Percentiles rank a stretch among this genome's conserved stretches.
Conservation (phyloP, 2,113 vertebrate genomes). For the Macrotis lagotis region DNA sequence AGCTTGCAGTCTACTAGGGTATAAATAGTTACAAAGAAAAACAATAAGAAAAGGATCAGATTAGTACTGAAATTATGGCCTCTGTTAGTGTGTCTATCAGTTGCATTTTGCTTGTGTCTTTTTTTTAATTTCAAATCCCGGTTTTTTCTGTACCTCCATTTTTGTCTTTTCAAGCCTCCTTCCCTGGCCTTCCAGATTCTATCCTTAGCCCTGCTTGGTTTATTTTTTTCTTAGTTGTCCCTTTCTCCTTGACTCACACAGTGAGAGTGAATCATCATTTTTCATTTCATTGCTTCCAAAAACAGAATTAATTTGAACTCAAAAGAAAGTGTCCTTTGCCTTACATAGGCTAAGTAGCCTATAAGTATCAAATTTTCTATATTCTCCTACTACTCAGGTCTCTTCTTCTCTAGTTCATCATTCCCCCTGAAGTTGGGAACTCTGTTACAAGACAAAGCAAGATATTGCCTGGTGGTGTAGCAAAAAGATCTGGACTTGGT, state of each 20-base stretch:
- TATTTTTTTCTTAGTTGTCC: background rate
- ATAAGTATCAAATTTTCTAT: background rate
- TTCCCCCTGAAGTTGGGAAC: background rate
- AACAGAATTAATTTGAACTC: background rate
- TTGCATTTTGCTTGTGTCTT: background rate
- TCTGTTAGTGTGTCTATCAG: too few species aligned
- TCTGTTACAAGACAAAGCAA: background rate
- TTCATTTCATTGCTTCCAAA: background rate
- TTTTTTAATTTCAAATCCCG: too few species aligned
- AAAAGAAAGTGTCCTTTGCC: background rate
- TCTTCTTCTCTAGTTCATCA: background rate
- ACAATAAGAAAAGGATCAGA: background rate
- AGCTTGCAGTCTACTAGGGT: background rate
- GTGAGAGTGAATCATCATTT: background rate
- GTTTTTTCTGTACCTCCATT: rapidly evolving
- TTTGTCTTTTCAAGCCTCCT: background rate
- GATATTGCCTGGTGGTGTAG: background rate
- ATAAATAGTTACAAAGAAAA: background rate
- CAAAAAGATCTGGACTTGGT: background rate
- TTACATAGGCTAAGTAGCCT: background rate
- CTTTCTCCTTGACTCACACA: background rate
- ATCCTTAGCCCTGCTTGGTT: background rate
- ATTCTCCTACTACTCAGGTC: background rate
- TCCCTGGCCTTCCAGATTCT: background rate
- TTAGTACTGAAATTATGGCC: background rate